A percentile compares a stretch with the other conserved stretches of the same genome.
phyloP scores from a whole-genome alignment of 2,113 vertebrate genomes.

The Cyanistes caeruleus region DNA sequence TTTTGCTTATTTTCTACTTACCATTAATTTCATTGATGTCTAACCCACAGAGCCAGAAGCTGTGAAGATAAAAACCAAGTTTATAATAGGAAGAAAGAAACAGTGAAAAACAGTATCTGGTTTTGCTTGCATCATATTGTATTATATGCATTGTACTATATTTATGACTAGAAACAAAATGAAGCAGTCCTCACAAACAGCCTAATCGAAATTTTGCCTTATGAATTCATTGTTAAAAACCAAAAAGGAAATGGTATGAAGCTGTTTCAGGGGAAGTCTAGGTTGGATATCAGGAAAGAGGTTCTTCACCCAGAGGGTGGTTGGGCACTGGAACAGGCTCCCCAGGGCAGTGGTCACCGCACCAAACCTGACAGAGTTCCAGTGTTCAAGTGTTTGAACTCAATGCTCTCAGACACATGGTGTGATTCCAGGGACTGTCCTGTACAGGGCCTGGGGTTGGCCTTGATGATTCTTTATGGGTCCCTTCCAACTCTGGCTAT shows the following conservation, averaged over 20 bases:
- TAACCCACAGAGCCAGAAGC: background rate
- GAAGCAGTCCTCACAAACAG: background rate
- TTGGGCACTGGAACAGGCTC: background rate
- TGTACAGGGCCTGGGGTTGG: background rate
- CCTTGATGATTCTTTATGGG: background rate
- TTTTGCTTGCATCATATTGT: background rate
- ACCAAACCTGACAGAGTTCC: background rate
- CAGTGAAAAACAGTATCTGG: background rate
- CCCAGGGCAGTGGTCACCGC: background rate
- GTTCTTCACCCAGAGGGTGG: accelerated
- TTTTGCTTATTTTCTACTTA: background rate
- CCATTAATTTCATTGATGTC: background rate
- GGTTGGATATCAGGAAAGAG: background rate
- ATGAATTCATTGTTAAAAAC: background rate
- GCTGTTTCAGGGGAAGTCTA: background rate
- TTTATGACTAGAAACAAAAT: background rate
- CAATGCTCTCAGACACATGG: background rate
- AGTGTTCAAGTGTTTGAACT: background rate
- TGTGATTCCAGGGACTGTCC: no score
- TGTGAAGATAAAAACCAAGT: background rate
- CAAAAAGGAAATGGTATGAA: background rate
- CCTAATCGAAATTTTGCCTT: background rate
- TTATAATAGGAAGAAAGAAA: background rate
- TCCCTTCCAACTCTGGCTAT: background rate
- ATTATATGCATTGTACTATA: background rate